Conservation (phyloP, 2,797 vertebrate genomes). For the Tenualosa thibaudeaui region DNA sequence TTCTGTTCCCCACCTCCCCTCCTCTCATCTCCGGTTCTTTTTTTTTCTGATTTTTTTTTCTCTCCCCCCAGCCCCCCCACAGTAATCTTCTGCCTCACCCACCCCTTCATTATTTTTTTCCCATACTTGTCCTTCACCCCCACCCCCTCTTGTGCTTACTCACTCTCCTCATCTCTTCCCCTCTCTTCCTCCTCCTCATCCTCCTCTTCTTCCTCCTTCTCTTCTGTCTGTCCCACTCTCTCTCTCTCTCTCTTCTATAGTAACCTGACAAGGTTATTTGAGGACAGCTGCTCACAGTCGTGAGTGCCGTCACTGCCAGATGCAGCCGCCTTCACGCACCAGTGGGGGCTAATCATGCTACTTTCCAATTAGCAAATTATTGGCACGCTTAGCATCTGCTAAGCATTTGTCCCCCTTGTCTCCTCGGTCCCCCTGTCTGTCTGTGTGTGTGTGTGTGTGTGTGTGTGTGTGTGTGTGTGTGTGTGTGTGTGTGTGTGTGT, state of each 20-base stretch:
- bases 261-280: conserved; percentile 8
- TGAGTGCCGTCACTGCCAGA: neutral
- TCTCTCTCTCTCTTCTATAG: neutral
- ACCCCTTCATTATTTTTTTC: neutral
- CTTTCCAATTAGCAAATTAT: conserved; percentile 22
- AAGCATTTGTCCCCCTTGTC: conserved; percentile 6
- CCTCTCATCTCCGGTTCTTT: neutral
- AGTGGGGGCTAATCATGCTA: conserved; percentile 8
- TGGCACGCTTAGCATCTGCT: neutral
- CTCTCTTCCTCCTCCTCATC: neutral
- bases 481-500: neutral
- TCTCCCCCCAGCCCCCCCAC: neutral
- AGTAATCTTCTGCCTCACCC: neutral
- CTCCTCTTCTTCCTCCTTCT: neutral
- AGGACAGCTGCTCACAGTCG: conserved; percentile 9
- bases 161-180: neutral
- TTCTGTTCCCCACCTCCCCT: neutral
- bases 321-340: conserved; percentile 23
- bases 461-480: conserved; percentile 6
- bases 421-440: neutral
- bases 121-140: neutral
- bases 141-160: neutral
- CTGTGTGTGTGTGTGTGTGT: neutral
- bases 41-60: neutral
- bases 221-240: neutral